Conservation (phyloP, 1,140 invertebrate genomes). For the Adoxophyes honmai region DNA sequence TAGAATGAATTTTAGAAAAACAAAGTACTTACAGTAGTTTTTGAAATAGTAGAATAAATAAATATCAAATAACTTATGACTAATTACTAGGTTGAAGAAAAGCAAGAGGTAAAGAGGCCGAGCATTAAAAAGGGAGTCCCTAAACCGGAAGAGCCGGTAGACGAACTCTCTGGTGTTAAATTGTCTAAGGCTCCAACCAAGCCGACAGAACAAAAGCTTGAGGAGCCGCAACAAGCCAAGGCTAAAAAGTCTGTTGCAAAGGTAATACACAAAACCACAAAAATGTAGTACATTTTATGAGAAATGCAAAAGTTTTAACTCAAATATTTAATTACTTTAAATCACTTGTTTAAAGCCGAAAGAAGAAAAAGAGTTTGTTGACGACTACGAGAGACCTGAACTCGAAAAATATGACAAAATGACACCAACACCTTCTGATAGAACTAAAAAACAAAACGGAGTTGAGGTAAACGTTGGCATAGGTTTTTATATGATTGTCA, state of each 20-base stretch:
- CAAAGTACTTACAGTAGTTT: too few species aligned
- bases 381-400: conserved; percentile 74
- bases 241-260: conserved; percentile 55
- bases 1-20: too few species aligned
- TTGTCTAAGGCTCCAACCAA: conserved; percentile 70
- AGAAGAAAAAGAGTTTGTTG: conserved; percentile 55
- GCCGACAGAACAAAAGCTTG: conserved; percentile 61
- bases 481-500: neutral
- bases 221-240: conserved; percentile 60
- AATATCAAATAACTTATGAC: too few species aligned
- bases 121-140: conserved; percentile 74
- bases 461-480: conserved; percentile 34
- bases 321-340: too few species aligned
- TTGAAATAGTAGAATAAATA: too few species aligned
- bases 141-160: conserved; percentile 77
- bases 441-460: conserved; percentile 50
- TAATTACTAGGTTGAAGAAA: conserved; percentile 65
- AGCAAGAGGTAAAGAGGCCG: conserved; percentile 59
- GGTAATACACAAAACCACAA: conserved; percentile 36
- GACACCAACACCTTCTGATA: conserved; percentile 53
- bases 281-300: neutral
- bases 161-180: conserved; percentile 69
- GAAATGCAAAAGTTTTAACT: too few species aligned
- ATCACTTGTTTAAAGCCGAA: conserved; percentile 49
- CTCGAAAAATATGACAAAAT: conserved; percentile 73